phyloP scores from a whole-genome alignment of 2,888 invertebrate species.

The Hirtodrosophila duncani region DNA sequence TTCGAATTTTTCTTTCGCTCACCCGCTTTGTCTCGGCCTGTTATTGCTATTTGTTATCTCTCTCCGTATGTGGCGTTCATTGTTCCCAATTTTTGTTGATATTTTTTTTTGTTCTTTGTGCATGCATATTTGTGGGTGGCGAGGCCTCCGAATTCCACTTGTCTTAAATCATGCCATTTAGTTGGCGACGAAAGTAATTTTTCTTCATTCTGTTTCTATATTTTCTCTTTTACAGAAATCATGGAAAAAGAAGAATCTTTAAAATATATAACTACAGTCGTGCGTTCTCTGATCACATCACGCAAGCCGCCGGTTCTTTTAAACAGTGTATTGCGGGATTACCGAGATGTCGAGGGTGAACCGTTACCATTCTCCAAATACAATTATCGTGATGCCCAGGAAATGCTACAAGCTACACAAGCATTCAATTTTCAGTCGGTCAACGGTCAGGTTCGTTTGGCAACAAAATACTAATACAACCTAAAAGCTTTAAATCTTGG shows the following conservation, averaged over 20 bases:
- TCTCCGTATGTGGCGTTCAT: slow-evolving; percentile 14
- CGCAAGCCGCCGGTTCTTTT: slow-evolving; percentile 72
- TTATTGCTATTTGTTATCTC: no score
- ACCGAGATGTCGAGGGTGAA: slow-evolving; percentile 82
- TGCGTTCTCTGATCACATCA: slow-evolving; percentile 74
- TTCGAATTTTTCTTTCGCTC: slow-evolving; percentile 7
- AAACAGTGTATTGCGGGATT: slow-evolving; percentile 80
- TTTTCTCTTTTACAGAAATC: no score
- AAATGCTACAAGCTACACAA: slow-evolving; percentile 82
- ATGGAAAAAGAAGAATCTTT: slow-evolving; percentile 46
- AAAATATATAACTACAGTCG: slow-evolving; percentile 58
- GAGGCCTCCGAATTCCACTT: no score
- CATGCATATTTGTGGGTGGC: slow-evolving; percentile 24
- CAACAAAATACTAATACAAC: no score
- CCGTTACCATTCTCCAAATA: slow-evolving; percentile 82
- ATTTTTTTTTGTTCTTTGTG: no score
- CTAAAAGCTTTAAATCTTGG: no score
- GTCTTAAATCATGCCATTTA: slow-evolving; percentile 30
- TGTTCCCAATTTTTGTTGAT: slow-evolving; percentile 23
- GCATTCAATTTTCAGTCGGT: slow-evolving; percentile 80
- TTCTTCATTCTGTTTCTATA: slow-evolving; percentile 1
- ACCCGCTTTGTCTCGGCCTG: slow-evolving; percentile 3
- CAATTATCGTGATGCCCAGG: slow-evolving; percentile 81
- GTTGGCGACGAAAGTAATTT: slow-evolving; percentile 14
- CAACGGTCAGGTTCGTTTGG: no score